Evolutionary conservation across 2,888 invertebrate species (phyloP), one percentile per base, ranked within the genome.

Genomic region (Chydorus sphaericus): DNA sequence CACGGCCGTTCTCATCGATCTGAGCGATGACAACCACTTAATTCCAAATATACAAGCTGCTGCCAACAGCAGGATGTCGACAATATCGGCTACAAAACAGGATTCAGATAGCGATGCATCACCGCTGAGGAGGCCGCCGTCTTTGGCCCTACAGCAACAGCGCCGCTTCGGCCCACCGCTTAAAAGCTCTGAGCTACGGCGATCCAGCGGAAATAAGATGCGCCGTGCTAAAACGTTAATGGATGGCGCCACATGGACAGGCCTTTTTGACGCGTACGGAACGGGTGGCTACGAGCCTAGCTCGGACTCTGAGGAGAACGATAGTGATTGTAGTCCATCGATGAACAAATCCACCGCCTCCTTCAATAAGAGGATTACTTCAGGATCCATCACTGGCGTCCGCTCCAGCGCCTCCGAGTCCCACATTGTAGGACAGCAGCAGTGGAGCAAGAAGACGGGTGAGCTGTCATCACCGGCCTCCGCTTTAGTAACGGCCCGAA

Each of bases 201-300:
- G 44, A 6, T 44, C 44, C 8, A 44, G 28, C 10, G 14, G 18
- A 7, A n/a, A n/a, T n/a, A 39, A 39, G 20, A 2, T 52, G n/a
- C 20, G 33, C 8, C 31, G 52, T 3, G 36, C 52, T 18, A 18
- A 37, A 10, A 52, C 52, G 14, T 7, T 52, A 4, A 37, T 36
- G 14, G 16, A 39, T 23, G 36, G 36, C 36, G 23, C 18, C 44
- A 44, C 44, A 14, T 44, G 44, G 44, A 44, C 10, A 10, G 14
- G 23, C 3, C 28, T 31, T 23, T 29, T 23, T 37, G 52, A 52
- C 11, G 31, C 33, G 11, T 36, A 52, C n/a, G 52, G 36, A 33
- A n/a, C n/a, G n/a, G 55, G 38, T 8, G 55, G 55, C 39, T 55
- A 55, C 33, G 55, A 55, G 33, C 55, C 55, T 23, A 55, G 55